Evolutionary conservation across 2,113 vertebrate genomes (phyloP), one percentile per base, ranked within the genome.

Genomic region (Psilopogon haemacephalus): DNA sequence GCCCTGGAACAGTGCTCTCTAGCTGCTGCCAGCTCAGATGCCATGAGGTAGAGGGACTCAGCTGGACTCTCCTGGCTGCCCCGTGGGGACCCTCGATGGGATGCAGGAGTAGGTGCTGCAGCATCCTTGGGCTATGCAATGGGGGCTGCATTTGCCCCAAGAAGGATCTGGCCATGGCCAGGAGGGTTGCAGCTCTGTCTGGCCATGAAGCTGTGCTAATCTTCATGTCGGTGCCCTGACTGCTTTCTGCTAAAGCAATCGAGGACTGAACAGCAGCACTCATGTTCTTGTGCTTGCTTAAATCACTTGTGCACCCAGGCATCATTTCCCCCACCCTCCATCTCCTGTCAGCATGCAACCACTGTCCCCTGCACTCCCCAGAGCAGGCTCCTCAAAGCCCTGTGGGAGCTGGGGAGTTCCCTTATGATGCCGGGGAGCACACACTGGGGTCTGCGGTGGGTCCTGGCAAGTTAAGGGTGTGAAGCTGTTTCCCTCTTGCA

Each of bases 101-200:
- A 8, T 35, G 32, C 24, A 71, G 63, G 38, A 27, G 24, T 40
- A 62, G 13, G 37, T 40, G 33, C 48, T 8, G n/a, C 21, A 35
- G 64, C 40, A 26, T 20, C 44, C n/a, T 23, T 54, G 15, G 23
- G 15, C 4, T 12, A 12, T 62, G 40, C 32, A 32, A 8, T 54
- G 13, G 44, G 58, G 58, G n/a, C 52, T 55, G 30, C 16, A 7
- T 9, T 40, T 58, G n/a, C 30, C 44, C 68, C 0, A 0, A n/a
- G 63, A 68, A 24, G 32, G 27, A 27, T 12, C 80, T 48, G 80
- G 15, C 54, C 4, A 1, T 2, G 8, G 32, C 38, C 5, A 3
- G 67, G n/a, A 52, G 59, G 27, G 40, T 58, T 84, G 42, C 42
- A 19, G 0, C 26, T 30, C 32, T 1, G 0, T 30, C 58, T 67